A percentile compares a stretch with the other conserved stretches of the same genome.
Evolutionary conservation across 2,113 vertebrate genomes (phyloP).

Genomic region (Pelmatolapia mariae): DNA sequence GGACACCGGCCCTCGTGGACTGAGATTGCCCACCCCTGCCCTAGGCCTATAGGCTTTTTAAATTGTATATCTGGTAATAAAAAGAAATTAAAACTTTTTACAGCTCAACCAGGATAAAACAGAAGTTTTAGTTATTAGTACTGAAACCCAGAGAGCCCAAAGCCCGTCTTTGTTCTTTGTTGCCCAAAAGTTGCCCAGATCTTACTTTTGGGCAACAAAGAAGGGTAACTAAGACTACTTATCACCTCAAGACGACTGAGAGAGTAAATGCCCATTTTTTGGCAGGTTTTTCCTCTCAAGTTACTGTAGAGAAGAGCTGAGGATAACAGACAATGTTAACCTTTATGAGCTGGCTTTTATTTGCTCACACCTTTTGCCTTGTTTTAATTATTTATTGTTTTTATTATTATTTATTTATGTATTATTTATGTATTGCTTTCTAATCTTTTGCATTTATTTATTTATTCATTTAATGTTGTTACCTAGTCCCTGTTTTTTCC

Average conservation of each 20-base stretch:
- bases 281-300: neutral
- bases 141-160: neutral
- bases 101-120: neutral
- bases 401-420: neutral
- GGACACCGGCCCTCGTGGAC: no score
- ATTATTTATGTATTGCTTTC: neutral
- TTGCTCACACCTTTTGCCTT: neutral
- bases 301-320: neutral
- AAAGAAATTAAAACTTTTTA: neutral
- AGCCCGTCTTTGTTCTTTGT: neutral
- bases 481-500: neutral
- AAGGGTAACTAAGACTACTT: neutral
- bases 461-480: neutral
- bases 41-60: neutral
- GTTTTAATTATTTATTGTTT: neutral
- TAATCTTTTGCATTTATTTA: neutral
- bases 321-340: neutral
- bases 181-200: neutral
- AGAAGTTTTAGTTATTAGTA: neutral
- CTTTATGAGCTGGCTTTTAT: neutral
- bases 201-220: neutral
- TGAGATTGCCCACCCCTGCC: no score
- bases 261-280: neutral
- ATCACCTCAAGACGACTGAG: neutral
- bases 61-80: neutral